phyloP scores from a whole-genome alignment of 2,797 vertebrate genomes.

The Crax fasciolata region DNA sequence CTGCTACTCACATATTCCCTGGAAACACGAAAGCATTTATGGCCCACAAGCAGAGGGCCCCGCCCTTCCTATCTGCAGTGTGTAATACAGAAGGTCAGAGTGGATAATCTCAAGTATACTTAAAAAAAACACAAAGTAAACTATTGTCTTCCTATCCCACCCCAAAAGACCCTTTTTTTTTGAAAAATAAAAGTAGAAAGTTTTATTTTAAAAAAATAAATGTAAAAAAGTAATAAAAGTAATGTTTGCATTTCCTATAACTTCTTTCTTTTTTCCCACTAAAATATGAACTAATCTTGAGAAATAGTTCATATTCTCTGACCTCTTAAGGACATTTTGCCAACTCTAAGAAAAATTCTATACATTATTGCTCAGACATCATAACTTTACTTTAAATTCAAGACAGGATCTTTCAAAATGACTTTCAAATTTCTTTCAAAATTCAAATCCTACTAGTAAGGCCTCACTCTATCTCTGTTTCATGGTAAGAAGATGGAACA shows the following conservation, averaged over 20 bases:
- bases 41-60: background rate
- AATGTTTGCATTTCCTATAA: background rate
- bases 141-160: background rate
- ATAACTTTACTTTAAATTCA: background rate
- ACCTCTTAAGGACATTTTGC: background rate
- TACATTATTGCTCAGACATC: background rate
- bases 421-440: no score
- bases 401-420: constrained; percentile 6
- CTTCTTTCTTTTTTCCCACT: background rate
- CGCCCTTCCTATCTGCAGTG: background rate
- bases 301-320: background rate
- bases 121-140: background rate
- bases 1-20: background rate
- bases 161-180: background rate
- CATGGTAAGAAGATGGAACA: background rate
- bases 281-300: background rate
- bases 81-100: background rate
- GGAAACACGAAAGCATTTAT: background rate
- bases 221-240: background rate
- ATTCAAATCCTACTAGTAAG: background rate
- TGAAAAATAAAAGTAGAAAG: background rate
- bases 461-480: background rate
- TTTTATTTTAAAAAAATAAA: background rate
- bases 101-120: background rate
- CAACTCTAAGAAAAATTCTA: background rate